phyloP scores from a whole-genome alignment of 2,797 vertebrate species.

The Pangasius macronema region DNA sequence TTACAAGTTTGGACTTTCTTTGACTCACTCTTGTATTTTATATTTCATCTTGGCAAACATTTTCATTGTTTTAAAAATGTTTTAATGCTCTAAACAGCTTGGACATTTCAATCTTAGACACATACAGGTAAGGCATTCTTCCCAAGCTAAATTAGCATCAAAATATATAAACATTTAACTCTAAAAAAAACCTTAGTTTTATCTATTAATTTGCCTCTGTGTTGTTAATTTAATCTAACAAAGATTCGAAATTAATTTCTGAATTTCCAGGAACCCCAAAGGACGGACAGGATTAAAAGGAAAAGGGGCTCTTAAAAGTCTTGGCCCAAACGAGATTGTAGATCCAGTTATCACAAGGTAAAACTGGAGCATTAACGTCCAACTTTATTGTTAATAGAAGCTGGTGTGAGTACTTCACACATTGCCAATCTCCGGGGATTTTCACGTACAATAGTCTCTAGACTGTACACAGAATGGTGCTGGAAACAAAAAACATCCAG shows the following conservation, averaged over 20 bases:
- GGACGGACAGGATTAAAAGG: slow-evolving; percentile 89
- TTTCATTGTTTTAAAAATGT: not conserved
- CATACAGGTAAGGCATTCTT: slow-evolving; percentile 66
- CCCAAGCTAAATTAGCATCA: not conserved
- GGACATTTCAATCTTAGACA: slow-evolving; percentile 55
- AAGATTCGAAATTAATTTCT: not conserved
- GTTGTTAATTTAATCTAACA: not conserved
- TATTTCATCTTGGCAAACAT: not conserved
- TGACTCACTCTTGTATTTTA: not conserved
- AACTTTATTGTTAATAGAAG: not conserved
- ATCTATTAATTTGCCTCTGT: not conserved
- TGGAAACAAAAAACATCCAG: not conserved
- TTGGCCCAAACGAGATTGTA: slow-evolving; percentile 84
- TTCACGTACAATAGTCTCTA: not conserved
- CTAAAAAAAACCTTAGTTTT: not conserved
- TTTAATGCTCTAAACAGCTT: slow-evolving; percentile 56
- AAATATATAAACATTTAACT: not conserved
- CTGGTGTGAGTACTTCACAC: not conserved
- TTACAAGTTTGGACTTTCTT: too few relatives aligned
- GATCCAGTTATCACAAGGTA: slow-evolving; percentile 87
- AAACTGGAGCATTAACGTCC: slow-evolving; percentile 35
- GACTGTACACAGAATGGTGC: not conserved
- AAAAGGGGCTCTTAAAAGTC: slow-evolving; percentile 76
- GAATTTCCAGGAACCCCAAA: slow-evolving; percentile 71
- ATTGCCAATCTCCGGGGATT: not conserved